These are phyloP conservation scores for Peromyscus maniculatus DNA, from an alignment of 2,113 vertebrate species.

Conservation along the genomic window DNA sequence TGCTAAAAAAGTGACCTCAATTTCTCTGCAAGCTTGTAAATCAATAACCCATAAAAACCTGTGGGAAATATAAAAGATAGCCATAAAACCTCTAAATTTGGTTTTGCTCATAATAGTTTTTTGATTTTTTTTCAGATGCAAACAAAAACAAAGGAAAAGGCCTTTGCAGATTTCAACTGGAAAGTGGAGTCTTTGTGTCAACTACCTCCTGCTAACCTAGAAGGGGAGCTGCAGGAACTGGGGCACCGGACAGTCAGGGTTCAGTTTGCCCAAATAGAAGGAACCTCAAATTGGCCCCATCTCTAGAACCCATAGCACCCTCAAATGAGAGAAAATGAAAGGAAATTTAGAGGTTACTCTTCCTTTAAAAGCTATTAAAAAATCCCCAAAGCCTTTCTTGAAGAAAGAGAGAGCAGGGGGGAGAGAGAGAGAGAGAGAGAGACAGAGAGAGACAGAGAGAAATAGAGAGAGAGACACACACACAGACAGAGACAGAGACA, in stretches of 20 bases:
- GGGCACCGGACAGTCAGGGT: background rate
- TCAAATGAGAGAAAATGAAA: conserved; percentile 72
- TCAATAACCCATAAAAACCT: conserved; percentile 80
- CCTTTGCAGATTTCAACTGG: conserved; percentile 33
- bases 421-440: background rate
- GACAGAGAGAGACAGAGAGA: background rate
- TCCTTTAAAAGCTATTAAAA: background rate
- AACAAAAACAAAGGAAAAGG: conserved; percentile 59
- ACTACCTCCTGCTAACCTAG: background rate
- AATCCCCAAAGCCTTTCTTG: conserved; percentile 56
- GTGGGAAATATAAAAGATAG: conserved; percentile 69
- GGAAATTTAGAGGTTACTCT: conserved; percentile 59
- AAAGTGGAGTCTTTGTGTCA: conserved; percentile 39
- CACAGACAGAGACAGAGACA: background rate
- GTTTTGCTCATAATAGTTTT: conserved; percentile 70
- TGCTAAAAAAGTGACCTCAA: conserved; percentile 71
- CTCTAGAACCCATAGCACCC: conserved; percentile 11
- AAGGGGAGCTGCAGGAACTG: background rate
- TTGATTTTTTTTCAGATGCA: conserved; percentile 67
- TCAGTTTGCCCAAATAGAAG: conserved; percentile 47
- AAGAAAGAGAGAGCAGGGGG: background rate
- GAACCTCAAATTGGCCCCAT: background rate
- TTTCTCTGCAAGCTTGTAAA: conserved; percentile 77
- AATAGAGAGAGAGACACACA: background rate
- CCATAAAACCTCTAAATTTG: conserved; percentile 68